Evolutionary conservation across 2,113 vertebrate species (phyloP).

Genomic region (Pachyramphus minor): DNA sequence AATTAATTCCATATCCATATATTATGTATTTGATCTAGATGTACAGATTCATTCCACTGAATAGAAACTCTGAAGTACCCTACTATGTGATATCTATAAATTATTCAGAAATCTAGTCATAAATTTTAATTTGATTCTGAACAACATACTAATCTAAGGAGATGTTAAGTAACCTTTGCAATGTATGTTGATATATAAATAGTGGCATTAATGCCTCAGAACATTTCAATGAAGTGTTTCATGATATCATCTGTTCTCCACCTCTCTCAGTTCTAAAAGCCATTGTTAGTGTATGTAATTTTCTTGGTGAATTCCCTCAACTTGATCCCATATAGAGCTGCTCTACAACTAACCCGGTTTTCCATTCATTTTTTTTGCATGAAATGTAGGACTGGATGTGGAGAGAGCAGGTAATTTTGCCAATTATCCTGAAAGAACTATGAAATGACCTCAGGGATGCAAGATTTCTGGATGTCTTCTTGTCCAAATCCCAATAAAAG

Average conservation of each 20-base stretch:
- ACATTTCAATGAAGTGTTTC: slow-evolving; percentile 34
- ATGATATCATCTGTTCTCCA: neutral
- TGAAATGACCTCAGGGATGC: neutral
- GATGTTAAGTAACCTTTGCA: slow-evolving; percentile 67
- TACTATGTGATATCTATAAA: slow-evolving; percentile 55
- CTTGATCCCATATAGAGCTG: neutral
- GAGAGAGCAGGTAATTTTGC: neutral
- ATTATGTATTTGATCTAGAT: slow-evolving; percentile 48
- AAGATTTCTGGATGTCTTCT: neutral
- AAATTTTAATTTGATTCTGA: slow-evolving; percentile 65
- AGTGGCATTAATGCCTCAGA: slow-evolving; percentile 54
- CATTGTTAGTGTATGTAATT: neutral
- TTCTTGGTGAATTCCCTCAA: neutral
- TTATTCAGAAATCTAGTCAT: slow-evolving; percentile 68
- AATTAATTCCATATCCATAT: slow-evolving; percentile 34
- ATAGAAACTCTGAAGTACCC: slow-evolving; percentile 38
- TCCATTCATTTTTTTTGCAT: neutral
- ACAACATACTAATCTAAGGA: slow-evolving; percentile 55
- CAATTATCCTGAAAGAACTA: neutral
- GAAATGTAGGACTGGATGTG: neutral
- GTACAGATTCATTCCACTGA: slow-evolving; percentile 36
- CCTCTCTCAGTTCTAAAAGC: neutral
- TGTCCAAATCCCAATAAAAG: neutral
- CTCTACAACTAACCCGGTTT: neutral
- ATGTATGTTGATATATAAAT: slow-evolving; percentile 50